Conservation (phyloP, 2,797 vertebrate species). For the Salarias fasciatus region DNA sequence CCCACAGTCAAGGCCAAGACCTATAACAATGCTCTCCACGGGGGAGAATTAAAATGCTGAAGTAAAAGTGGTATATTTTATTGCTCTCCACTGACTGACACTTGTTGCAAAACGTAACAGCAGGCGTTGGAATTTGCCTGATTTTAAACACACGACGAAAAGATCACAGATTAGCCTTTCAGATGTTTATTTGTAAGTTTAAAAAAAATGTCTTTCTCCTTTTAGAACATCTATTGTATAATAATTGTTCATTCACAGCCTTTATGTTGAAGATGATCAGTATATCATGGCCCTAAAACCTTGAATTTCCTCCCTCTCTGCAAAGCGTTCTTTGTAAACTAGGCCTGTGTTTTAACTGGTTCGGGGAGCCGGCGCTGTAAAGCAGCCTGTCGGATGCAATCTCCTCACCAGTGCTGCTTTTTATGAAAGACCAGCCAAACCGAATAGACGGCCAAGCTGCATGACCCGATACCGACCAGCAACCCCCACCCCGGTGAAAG, state of each 20-base stretch:
- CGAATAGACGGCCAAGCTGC: slow-evolving; percentile 57
- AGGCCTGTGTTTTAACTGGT: slow-evolving; percentile 64
- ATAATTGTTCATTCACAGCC: background rate
- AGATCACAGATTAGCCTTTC: slow-evolving; percentile 19
- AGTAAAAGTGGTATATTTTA: too few relatives aligned
- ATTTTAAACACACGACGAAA: too few relatives aligned
- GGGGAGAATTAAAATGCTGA: too few relatives aligned
- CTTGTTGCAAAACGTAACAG: too few relatives aligned
- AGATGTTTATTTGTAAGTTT: slow-evolving; percentile 28
- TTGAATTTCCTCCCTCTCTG: slow-evolving; percentile 29
- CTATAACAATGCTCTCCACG: too few relatives aligned
- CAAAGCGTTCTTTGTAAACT: slow-evolving; percentile 46
- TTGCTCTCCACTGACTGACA: too few relatives aligned
- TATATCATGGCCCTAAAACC: slow-evolving; percentile 31
- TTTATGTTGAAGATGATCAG: slow-evolving; percentile 10
- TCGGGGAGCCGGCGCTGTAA: slow-evolving; percentile 62
- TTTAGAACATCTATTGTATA: too few relatives aligned
- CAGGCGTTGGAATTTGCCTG: background rate
- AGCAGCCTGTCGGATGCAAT: slow-evolving; percentile 76
- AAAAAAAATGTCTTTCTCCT: background rate
- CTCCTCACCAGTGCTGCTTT: slow-evolving; percentile 54
- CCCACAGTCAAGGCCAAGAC: too few relatives aligned
- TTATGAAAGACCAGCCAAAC: slow-evolving; percentile 65
- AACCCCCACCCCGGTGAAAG: slow-evolving; percentile 1
- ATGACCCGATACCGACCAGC: slow-evolving; percentile 48